These are phyloP conservation scores for Phortica magna DNA, from an alignment of 2,888 invertebrate genomes.

Conservation along the genomic window DNA sequence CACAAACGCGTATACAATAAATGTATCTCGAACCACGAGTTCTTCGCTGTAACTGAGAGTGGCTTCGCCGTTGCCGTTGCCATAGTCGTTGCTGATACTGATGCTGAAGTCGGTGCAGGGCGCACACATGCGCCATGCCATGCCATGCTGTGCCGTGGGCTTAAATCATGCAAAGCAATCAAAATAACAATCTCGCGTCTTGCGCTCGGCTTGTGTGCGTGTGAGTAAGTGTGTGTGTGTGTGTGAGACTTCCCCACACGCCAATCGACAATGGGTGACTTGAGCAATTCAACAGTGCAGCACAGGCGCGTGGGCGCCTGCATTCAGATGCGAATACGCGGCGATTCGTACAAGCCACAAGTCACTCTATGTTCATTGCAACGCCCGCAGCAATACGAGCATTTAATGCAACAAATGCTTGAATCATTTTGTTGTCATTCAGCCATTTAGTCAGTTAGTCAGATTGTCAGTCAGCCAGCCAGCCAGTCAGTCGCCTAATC, in stretches of 20 bases:
- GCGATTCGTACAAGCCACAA: neutral
- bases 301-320: constrained; percentile 18
- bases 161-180: constrained; percentile 22
- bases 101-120: constrained; percentile 37
- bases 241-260: constrained; percentile 7
- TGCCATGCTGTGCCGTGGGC: neutral
- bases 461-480: too few species aligned
- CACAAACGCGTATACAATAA: neutral
- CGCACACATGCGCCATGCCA: constrained; percentile 5
- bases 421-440: neutral
- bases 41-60: constrained; percentile 10
- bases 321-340: constrained; percentile 1
- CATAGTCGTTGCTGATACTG: constrained; percentile 25
- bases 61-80: constrained; percentile 10
- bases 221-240: too few species aligned
- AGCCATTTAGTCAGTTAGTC: too few species aligned
- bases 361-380: neutral
- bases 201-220: neutral
- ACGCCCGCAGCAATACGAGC: neutral
- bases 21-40: constrained; percentile 4
- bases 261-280: neutral
- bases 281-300: neutral
- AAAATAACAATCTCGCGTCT: constrained; percentile 26
- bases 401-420: neutral
- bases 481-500: too few species aligned